Conservation (phyloP, 2,113 vertebrate species). For the Salvelinus fontinalis region DNA sequence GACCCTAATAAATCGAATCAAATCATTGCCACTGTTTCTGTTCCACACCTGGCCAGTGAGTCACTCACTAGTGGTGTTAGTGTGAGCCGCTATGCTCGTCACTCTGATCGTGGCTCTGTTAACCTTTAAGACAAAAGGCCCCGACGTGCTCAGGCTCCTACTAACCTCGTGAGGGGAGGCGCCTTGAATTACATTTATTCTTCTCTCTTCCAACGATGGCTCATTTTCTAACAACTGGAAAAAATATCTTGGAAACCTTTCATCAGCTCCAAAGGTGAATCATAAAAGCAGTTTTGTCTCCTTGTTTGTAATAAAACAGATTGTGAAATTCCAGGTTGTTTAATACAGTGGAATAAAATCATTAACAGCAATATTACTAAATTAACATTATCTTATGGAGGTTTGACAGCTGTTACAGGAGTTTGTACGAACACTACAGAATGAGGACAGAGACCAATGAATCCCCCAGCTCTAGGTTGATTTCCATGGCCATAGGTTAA, state of each 20-base stretch:
- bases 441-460: no score
- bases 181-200: constrained; percentile 59
- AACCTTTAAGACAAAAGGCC: constrained; percentile 69
- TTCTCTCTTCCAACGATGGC: constrained; percentile 41
- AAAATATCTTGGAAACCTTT: constrained; percentile 45
- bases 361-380: background rate
- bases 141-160: constrained; percentile 58
- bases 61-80: constrained; percentile 59
- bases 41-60: constrained; percentile 55
- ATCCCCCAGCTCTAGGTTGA: no score
- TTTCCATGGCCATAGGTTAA: no score
- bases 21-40: constrained; percentile 28
- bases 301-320: background rate
- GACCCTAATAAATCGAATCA: no score
- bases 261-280: constrained; percentile 18
- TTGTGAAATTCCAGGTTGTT: background rate
- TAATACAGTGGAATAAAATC: background rate
- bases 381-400: no score
- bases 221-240: constrained; percentile 43
- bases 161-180: constrained; percentile 52
- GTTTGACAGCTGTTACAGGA: no score
- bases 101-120: constrained; percentile 60
- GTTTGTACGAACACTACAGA: no score
- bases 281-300: constrained; percentile 26
- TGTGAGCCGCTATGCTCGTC: constrained; percentile 43